Percentiles rank a stretch among this genome's conserved stretches.
Evolutionary conservation across 1,140 invertebrate genomes (phyloP).

Genomic region (Cataglyphis hispanica): DNA sequence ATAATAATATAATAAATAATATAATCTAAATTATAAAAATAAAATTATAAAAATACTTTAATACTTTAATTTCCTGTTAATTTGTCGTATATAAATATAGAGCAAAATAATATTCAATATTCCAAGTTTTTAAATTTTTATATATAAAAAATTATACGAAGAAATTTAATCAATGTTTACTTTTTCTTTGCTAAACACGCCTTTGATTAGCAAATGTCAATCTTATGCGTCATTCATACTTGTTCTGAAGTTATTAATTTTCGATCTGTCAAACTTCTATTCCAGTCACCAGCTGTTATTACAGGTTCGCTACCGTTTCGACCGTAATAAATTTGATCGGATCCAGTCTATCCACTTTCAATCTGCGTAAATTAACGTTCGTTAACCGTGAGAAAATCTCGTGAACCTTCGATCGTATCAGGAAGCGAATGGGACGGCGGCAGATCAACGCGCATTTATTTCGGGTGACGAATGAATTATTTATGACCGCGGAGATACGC

Average conservation of each 20-base stretch:
- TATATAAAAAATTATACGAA: background rate
- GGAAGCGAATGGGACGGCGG: slow-evolving; percentile 16
- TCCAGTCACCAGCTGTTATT: slow-evolving; percentile 4
- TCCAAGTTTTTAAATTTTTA: background rate
- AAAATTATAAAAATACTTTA: background rate
- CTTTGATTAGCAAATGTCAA: background rate
- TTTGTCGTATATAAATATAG: background rate
- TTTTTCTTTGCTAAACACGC: background rate
- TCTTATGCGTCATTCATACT: background rate
- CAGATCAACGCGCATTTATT: slow-evolving; percentile 25
- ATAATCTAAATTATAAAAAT: background rate
- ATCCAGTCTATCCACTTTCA: slow-evolving; percentile 17
- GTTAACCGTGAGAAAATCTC: slow-evolving; percentile 37
- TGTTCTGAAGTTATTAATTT: slow-evolving; percentile 6
- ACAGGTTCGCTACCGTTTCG: slow-evolving; percentile 34
- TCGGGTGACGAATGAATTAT: slow-evolving; percentile 41
- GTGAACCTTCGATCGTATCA: background rate
- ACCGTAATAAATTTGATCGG: slow-evolving; percentile 34
- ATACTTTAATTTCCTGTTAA: background rate
- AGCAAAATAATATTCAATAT: background rate
- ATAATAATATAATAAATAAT: background rate
- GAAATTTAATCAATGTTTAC: background rate
- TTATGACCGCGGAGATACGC: background rate
- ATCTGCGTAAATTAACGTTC: slow-evolving; percentile 44
- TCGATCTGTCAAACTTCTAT: background rate